Conservation (phyloP, 2,797 vertebrate species). For the Anableps anableps region DNA sequence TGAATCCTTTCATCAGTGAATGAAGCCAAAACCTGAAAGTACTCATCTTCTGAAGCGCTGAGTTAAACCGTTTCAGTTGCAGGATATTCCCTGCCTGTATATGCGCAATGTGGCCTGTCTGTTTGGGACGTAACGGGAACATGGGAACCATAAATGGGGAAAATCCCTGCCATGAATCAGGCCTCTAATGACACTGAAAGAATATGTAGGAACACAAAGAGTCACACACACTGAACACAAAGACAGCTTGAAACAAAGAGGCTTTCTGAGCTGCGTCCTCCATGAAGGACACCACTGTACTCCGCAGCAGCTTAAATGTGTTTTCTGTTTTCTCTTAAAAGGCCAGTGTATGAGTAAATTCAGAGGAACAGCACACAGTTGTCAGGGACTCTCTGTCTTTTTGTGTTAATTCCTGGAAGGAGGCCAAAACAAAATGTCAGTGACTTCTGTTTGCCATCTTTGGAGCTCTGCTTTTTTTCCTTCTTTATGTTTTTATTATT, state of each 20-base stretch:
- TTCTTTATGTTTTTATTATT: conserved; percentile 1
- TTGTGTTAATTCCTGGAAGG: conserved; percentile 58
- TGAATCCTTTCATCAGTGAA: conserved; percentile 3
- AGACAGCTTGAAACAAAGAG: conserved; percentile 69
- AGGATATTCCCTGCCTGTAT: not conserved
- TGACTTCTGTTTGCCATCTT: conserved; percentile 33
- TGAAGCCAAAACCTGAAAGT: not conserved
- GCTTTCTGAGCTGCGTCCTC: conserved; percentile 68
- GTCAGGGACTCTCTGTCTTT: conserved; percentile 42
- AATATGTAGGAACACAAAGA: conserved; percentile 56
- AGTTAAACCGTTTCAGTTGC: not conserved
- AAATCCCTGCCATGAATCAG: conserved; percentile 57
- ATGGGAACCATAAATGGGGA: conserved; percentile 20
- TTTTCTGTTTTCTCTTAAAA: conserved; percentile 23
- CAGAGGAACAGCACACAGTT: conserved; percentile 30
- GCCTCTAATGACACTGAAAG: conserved; percentile 71
- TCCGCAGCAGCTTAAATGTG: conserved; percentile 37
- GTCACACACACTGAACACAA: conserved; percentile 55
- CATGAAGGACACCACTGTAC: conserved; percentile 75
- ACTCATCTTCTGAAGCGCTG: not conserved
- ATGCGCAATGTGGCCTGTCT: not conserved
- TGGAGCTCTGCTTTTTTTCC: conserved; percentile 2
- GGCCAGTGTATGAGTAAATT: conserved; percentile 24
- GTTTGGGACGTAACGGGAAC: not conserved
- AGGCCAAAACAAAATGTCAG: conserved; percentile 38